Conservation (phyloP, 2,888 invertebrate genomes). For the Drosophila ustulata region DNA sequence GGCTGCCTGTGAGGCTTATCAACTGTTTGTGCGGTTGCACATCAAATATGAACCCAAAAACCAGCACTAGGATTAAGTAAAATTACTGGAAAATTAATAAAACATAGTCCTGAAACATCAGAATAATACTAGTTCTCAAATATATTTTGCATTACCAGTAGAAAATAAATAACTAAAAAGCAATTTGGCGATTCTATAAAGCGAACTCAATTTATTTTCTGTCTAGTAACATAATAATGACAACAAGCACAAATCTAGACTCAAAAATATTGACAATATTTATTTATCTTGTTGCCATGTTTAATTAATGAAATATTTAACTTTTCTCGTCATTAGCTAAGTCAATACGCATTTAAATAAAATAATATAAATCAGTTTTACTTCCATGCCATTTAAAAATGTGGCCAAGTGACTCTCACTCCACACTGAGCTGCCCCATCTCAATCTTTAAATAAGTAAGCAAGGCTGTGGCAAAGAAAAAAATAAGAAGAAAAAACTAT, state of each 20-base stretch:
- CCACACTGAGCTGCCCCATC: background rate
- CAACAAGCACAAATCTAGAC: too few species aligned
- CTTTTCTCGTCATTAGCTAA: background rate
- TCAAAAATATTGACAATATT: too few species aligned
- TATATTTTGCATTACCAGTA: background rate
- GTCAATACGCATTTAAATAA: background rate
- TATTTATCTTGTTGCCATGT: too few species aligned
- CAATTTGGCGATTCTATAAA: too few species aligned
- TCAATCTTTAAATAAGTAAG: background rate
- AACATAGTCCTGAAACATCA: background rate
- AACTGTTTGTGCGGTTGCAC: constrained; percentile 2
- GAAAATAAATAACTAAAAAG: too few species aligned
- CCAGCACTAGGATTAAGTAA: too few species aligned
- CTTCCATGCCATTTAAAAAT: background rate
- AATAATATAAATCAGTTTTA: constrained; percentile 4
- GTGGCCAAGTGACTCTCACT: background rate
- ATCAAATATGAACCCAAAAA: background rate
- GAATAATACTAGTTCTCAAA: too few species aligned
- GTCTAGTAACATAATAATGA: too few species aligned
- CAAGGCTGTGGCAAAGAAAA: background rate
- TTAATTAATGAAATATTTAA: background rate
- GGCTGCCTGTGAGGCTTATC: constrained; percentile 14
- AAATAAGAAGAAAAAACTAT: background rate
- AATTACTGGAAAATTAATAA: background rate
- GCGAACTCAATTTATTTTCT: too few species aligned